phyloP scores from a whole-genome alignment of 2,797 vertebrate species.

The Propithecus deckenii region DNA sequence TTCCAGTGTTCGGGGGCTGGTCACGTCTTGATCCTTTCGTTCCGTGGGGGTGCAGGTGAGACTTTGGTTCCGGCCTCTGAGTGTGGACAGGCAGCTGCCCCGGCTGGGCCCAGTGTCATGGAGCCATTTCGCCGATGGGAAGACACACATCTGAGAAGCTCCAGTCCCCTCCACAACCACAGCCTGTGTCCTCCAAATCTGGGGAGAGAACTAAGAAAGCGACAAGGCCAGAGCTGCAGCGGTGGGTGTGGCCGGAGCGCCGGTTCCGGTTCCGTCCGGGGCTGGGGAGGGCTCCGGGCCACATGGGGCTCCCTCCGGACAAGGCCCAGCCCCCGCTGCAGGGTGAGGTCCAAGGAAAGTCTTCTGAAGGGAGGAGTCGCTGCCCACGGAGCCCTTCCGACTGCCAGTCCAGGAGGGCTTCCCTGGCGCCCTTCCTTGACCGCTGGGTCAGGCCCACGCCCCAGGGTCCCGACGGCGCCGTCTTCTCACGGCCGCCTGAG shows the following conservation, averaged over 20 bases:
- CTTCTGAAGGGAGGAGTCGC: neutral
- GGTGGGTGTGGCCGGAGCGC: neutral
- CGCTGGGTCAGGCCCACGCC: neutral
- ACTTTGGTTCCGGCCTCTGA: no score
- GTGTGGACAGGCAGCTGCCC: neutral
- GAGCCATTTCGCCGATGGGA: neutral
- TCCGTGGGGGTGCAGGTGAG: no score
- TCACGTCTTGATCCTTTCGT: no score
- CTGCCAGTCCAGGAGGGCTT: fast-evolving
- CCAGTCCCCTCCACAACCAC: fast-evolving
- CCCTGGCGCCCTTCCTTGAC: neutral
- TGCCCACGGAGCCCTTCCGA: neutral
- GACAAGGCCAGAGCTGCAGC: no score
- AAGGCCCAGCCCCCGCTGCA: neutral
- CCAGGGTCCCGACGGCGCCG: fast-evolving
- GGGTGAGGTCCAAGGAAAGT: neutral
- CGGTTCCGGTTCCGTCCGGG: neutral
- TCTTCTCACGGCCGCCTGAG: neutral
- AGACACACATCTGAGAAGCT: neutral
- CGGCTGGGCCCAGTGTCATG: neutral
- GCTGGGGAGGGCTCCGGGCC: fast-evolving
- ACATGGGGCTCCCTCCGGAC: neutral
- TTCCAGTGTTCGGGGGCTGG: no score
- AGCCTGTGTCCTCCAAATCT: neutral
- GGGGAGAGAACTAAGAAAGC: neutral